Evolutionary conservation across 1,140 invertebrate genomes (phyloP), one percentile per base, ranked within the genome.

Genomic region (Drosophila ficusphila): DNA sequence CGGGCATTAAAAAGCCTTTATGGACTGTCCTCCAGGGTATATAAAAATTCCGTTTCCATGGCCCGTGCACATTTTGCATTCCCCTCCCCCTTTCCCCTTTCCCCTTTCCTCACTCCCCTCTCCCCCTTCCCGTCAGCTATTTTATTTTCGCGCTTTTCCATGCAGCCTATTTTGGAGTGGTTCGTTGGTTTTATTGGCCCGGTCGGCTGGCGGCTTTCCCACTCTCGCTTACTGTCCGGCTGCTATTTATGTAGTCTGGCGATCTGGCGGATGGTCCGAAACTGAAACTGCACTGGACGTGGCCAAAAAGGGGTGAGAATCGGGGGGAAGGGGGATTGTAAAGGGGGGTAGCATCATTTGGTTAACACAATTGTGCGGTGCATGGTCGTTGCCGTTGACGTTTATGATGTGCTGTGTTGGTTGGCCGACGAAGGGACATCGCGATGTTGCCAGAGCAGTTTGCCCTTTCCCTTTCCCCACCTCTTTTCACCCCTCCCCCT

Each of bases 311-410:
- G 53, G 25, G 23, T 2, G 14, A 11, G 11, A 3, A 23, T 8
- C n/a, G 12, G n/a, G 19, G 12, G 9, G 4, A 6, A 1, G 29
- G 14, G 19, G 23, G 12, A 21, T 12, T 46, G 33, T 14, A 44
- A n/a, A 7, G 19, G 19, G 53, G 54, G 53, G 67, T 58, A 44
- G 65, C 70, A 56, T 61, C 77, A 88, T 81, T 81, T 77, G 75
- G 81, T 88, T 86, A 86, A 86, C 82, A 86, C 81, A 88, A 81
- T 88, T 81, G 62, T 78, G 82, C 73, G 82, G 82, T 82, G 82
- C 78, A 77, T 48, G 82, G 60, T 52, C 72, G 60, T 75, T 68
- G 82, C 64, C 78, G 82, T 89, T 88, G 78, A 88, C 83, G 74
- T 89, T 89, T 88, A 89, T 88, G 82, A 88, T 88, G 82, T 88